phyloP scores from a whole-genome alignment of 1,140 invertebrate species.

The Zeugodacus cucurbitae region DNA sequence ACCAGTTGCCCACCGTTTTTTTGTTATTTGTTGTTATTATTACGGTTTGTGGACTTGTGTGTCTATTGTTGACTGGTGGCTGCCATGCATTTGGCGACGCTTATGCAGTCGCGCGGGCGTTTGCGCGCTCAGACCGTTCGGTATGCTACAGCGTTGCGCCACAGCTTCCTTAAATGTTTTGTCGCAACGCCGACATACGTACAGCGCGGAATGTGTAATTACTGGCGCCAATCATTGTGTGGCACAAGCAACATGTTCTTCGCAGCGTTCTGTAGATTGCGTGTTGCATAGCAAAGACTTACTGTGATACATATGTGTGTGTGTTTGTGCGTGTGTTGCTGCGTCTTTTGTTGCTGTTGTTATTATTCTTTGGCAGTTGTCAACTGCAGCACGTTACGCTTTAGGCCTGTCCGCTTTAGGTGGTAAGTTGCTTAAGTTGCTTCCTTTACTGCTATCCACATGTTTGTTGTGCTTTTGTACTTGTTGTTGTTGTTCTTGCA shows the following conservation, averaged over 20 bases:
- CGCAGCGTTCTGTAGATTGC: not conserved
- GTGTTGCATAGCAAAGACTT: not conserved
- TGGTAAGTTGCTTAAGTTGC: not conserved
- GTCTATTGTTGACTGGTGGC: not conserved
- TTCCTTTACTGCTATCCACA: not conserved
- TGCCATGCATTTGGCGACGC: not conserved
- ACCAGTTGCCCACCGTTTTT: not conserved
- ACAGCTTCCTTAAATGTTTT: conserved; percentile 36
- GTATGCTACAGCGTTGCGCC: not conserved
- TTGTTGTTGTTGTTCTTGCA: not conserved
- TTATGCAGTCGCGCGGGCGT: not conserved
- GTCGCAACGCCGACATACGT: conserved; percentile 10
- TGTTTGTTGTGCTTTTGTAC: not conserved
- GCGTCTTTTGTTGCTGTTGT: not conserved
- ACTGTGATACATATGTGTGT: not conserved
- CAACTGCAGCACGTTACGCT: not conserved
- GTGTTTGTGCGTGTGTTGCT: not conserved
- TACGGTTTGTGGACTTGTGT: not conserved
- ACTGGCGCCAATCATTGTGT: conserved; percentile 45
- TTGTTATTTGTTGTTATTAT: not conserved
- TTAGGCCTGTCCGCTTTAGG: not conserved
- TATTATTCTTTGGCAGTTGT: not conserved
- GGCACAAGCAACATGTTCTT: conserved; percentile 28
- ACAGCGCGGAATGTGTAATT: conserved; percentile 45
- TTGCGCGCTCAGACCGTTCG: not conserved